Evolutionary conservation across 2,113 vertebrate genomes (phyloP), one percentile per base, ranked within the genome.

Genomic region (Helogale parvula): DNA sequence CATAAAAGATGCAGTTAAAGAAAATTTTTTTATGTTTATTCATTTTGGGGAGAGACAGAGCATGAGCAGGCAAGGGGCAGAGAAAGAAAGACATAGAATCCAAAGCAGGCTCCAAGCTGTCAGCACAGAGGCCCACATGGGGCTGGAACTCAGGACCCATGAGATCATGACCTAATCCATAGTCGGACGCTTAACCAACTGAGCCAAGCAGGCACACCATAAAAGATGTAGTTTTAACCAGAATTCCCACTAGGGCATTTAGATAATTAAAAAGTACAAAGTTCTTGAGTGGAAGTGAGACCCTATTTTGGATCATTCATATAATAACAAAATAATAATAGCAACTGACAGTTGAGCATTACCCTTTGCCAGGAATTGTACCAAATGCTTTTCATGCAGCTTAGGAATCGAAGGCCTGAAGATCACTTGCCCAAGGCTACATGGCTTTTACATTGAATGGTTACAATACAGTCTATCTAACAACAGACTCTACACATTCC

Each of bases 161-260:
- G 57, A 23, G 57, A 60, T 60, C 21, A 60, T 60, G 57, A 60
- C 21, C 57, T 60, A 23, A 60, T 21, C 7, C 21, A 60, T 60
- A 60, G 57, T 60, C 8, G 5, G 21, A 60, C 7, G 7, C 21
- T 23, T 60, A 60, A 60, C 57, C 57, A 60, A 60, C 57, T 60
- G 7, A 60, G 57, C 21, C 21, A 23, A 21, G 2, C 57, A 23
- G 21, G 21, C 57, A 60, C 57, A 5, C 57, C 80, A 92, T 90
- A 65, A 90, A 94, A 93, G 68, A 80, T 31, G 54, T 4, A 68
- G 17, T 92, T 84, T 91, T 82, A 94, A 54, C 69, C 65, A 84
- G 57, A 35, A 94, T 74, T 94, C 57, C 71, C 65, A 66, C 66
- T 68, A 92, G 47, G 74, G 47, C 54, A 47, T 25, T 65, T 66